Evolutionary conservation across 2,113 vertebrate species (phyloP).

Genomic region (Tautogolabrus adspersus): DNA sequence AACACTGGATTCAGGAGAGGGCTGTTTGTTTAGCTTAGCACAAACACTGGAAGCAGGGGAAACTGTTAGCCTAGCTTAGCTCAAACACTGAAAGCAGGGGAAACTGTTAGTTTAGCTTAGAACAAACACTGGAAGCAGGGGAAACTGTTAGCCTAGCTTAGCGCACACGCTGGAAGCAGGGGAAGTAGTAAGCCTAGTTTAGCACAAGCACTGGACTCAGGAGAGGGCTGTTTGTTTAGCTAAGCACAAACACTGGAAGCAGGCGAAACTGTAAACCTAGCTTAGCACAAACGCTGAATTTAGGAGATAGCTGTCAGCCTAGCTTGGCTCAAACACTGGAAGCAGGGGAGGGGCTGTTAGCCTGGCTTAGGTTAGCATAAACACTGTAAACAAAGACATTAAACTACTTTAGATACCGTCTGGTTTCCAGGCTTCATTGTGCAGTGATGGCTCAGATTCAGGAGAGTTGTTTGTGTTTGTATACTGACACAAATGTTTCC

Average conservation of each 20-base stretch:
- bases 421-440: neutral
- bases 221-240: neutral
- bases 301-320: neutral
- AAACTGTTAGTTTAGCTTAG: neutral
- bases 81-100: neutral
- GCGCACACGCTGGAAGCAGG: neutral
- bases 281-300: neutral
- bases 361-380: neutral
- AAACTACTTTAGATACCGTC: neutral
- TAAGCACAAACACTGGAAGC: too few species aligned
- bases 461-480: neutral
- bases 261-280: neutral
- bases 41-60: neutral
- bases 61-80: neutral
- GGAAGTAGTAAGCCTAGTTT: constrained; percentile 3
- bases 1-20: neutral
- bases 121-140: neutral
- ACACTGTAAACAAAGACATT: neutral
- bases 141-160: neutral
- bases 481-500: neutral
- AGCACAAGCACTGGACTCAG: neutral
- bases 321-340: constrained; percentile 1
- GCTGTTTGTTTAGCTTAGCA: neutral
- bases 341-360: neutral
- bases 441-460: neutral